phyloP scores from a whole-genome alignment of 2,888 invertebrate species.

The Salticus scenicus region DNA sequence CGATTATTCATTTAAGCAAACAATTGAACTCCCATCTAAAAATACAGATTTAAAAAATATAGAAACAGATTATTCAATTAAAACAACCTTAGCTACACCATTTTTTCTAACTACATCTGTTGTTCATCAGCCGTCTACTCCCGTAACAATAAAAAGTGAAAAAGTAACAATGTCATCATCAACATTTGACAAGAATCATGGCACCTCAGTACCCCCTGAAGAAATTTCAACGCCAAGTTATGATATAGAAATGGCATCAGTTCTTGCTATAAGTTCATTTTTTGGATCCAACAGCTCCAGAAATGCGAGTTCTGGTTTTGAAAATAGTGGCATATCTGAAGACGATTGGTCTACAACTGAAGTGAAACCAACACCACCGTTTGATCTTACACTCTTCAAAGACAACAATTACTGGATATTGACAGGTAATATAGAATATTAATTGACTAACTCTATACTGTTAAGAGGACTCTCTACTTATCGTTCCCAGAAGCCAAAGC shows the following conservation, averaged over 20 bases:
- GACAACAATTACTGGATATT: slow-evolving; percentile 61
- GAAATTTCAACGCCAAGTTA: background rate
- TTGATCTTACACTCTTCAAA: slow-evolving; percentile 35
- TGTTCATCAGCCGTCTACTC: too few species aligned
- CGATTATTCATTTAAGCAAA: background rate
- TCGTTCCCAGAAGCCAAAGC: too few species aligned
- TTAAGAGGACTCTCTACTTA: too few species aligned
- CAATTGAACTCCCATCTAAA: background rate
- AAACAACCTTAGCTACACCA: background rate
- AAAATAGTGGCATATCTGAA: background rate
- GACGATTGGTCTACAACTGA: background rate
- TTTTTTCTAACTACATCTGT: too few species aligned
- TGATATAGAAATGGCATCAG: slow-evolving; percentile 19
- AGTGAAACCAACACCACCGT: background rate
- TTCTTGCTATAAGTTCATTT: slow-evolving; percentile 33
- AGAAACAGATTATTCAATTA: slow-evolving; percentile 4
- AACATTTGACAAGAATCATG: too few species aligned
- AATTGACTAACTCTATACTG: background rate
- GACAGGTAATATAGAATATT: slow-evolving; percentile 24
- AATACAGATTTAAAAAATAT: background rate
- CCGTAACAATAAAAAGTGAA: too few species aligned
- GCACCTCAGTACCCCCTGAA: background rate
- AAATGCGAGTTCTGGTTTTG: slow-evolving; percentile 3
- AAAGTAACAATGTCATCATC: too few species aligned
- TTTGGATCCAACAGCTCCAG: slow-evolving; percentile 22